Conservation (phyloP, 2,797 vertebrate genomes). For the Poecilia wingei region DNA sequence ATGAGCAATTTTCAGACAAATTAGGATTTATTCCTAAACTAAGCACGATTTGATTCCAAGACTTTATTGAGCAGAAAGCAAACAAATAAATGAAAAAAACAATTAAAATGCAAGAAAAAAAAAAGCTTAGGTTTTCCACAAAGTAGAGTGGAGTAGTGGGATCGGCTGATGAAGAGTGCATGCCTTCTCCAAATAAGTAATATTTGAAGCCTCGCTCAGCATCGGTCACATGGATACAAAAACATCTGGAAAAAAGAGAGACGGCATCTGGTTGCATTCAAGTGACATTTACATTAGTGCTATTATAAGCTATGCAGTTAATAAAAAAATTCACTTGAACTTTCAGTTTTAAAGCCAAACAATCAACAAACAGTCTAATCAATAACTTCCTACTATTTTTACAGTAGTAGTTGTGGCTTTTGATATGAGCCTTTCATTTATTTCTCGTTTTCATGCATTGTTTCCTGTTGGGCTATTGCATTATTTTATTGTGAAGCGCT, state of each 20-base stretch:
- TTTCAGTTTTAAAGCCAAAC: neutral
- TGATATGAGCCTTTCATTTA: neutral
- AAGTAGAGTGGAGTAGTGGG: neutral
- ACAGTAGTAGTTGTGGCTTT: neutral
- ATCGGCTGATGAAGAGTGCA: neutral
- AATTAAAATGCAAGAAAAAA: neutral
- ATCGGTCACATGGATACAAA: neutral
- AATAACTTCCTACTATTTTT: neutral
- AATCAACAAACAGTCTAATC: neutral
- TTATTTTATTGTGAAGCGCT: neutral
- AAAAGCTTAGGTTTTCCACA: neutral
- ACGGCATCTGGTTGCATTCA: neutral
- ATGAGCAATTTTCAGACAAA: neutral
- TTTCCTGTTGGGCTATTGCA: neutral
- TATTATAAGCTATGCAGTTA: neutral
- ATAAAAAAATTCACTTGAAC: neutral
- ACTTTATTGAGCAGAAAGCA: neutral
- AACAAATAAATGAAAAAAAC: neutral
- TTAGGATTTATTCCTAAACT: neutral
- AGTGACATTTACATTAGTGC: neutral
- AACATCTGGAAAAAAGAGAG: neutral
- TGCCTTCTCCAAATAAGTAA: neutral
- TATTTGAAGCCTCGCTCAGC: neutral
- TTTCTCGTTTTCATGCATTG: neutral
- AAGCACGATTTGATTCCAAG: neutral